A percentile compares a stretch with the other conserved stretches of the same genome.
phyloP scores from a whole-genome alignment of 2,797 vertebrate genomes.

The Falco berigora region DNA sequence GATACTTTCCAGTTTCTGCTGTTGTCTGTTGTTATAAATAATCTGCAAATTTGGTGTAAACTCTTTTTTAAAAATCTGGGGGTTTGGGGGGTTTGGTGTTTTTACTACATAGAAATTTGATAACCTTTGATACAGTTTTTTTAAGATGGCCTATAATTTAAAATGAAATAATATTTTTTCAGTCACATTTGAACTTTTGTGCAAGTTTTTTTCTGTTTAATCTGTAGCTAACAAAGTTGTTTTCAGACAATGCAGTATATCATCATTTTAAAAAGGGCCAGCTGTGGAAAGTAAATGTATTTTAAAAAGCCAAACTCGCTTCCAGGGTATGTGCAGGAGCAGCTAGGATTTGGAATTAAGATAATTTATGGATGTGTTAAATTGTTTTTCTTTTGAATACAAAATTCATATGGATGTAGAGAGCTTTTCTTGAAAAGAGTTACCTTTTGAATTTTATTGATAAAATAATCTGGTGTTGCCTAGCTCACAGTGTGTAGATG shows the following conservation, averaged over 20 bases:
- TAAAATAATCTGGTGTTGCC: background rate
- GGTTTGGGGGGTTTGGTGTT: accelerated
- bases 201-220: background rate
- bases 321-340: background rate
- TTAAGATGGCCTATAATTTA: background rate
- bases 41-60: background rate
- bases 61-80: background rate
- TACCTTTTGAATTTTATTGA: background rate
- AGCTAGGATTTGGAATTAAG: background rate
- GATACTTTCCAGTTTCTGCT: background rate
- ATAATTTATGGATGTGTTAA: background rate
- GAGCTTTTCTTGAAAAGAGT: background rate
- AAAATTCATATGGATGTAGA: background rate
- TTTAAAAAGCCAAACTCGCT: background rate
- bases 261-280: background rate
- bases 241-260: background rate
- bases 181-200: background rate
- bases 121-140: background rate
- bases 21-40: background rate
- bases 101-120: background rate
- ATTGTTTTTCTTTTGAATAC: background rate
- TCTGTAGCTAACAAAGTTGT: background rate
- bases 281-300: background rate
- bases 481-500: background rate
- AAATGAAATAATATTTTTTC: background rate